These are phyloP conservation scores for Drosophila eohydei DNA, from an alignment of 2,888 invertebrate genomes.

Conservation along the genomic window DNA sequence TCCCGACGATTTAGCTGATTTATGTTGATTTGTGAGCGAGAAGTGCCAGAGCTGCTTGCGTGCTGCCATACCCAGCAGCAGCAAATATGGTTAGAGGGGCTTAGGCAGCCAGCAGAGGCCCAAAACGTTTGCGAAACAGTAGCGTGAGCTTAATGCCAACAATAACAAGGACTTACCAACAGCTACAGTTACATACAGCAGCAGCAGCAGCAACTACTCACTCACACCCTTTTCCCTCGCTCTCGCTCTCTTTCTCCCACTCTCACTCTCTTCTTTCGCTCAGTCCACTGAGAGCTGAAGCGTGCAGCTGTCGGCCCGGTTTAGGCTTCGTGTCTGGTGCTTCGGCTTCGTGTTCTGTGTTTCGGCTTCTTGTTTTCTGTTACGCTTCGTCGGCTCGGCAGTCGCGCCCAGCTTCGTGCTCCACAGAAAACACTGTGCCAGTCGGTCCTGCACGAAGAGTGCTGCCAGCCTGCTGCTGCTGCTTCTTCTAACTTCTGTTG, in stretches of 20 bases:
- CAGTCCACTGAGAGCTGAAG: slow-evolving; percentile 33
- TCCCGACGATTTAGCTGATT: slow-evolving; percentile 77
- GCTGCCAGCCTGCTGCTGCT: slow-evolving; percentile 8
- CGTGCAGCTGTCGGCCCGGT: slow-evolving; percentile 35
- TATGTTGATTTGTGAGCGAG: slow-evolving; percentile 76
- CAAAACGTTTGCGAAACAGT: slow-evolving; percentile 62
- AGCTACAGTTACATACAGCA: slow-evolving; percentile 16
- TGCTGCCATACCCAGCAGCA: slow-evolving; percentile 25
- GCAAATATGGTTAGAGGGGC: neutral
- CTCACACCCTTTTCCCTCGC: neutral
- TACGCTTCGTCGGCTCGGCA: slow-evolving; percentile 13
- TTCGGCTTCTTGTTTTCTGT: slow-evolving; percentile 22
- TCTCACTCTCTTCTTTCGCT: slow-evolving; percentile 2
- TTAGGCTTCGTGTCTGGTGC: slow-evolving; percentile 19
- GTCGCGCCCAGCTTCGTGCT: slow-evolving; percentile 38
- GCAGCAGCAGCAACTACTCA: slow-evolving; percentile 4
- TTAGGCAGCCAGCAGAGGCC: slow-evolving; percentile 24
- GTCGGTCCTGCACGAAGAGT: slow-evolving; percentile 67
- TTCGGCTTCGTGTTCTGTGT: slow-evolving; percentile 25
- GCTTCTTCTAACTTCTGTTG: slow-evolving; percentile 1
- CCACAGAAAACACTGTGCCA: slow-evolving; percentile 71
- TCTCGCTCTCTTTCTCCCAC: neutral
- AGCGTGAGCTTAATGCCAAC: slow-evolving; percentile 69
- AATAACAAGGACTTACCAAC: slow-evolving; percentile 57
- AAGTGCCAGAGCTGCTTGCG: slow-evolving; percentile 39